A percentile compares a stretch with the other conserved stretches of the same genome.
phyloP scores from a whole-genome alignment of 2,113 vertebrate genomes.

The Gobio gobio region DNA sequence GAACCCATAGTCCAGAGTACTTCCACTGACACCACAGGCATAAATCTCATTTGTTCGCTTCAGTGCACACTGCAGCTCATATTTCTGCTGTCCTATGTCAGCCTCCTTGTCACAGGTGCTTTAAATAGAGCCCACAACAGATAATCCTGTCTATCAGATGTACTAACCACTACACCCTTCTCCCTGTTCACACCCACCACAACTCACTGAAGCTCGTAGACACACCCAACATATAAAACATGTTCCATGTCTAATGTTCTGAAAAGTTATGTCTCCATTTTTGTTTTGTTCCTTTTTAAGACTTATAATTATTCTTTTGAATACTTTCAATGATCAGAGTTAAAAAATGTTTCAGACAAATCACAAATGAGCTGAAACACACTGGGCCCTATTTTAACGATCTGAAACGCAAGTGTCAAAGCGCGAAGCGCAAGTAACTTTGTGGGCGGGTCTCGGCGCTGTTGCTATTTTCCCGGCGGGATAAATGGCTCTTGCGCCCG shows the following conservation, averaged over 20 bases:
- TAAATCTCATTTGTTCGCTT: neutral
- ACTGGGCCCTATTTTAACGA: too few species aligned
- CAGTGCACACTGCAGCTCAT: neutral
- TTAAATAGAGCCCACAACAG: conserved; percentile 48
- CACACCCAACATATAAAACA: conserved; percentile 32
- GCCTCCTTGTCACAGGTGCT: conserved; percentile 13
- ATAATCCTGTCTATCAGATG: conserved; percentile 25
- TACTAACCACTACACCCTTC: conserved; percentile 3
- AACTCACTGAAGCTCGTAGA: neutral
- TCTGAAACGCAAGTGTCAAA: too few species aligned
- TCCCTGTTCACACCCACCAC: conserved; percentile 11
- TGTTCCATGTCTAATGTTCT: conserved; percentile 10
- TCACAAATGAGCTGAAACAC: neutral
- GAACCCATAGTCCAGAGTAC: neutral
- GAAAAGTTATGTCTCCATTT: neutral
- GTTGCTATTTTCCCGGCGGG: too few species aligned
- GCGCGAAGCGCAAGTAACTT: too few species aligned
- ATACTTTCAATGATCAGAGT: neutral
- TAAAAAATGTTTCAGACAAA: neutral
- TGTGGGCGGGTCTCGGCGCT: too few species aligned
- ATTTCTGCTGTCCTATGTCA: neutral
- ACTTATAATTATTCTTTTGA: neutral
- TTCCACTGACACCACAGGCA: neutral
- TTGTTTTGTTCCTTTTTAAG: neutral
- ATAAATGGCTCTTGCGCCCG: too few species aligned